A percentile compares a stretch with the other conserved stretches of the same genome.
These are phyloP conservation scores for Sinosuthora webbiana DNA, from an alignment of 2,113 vertebrate species.

Conservation along the genomic window DNA sequence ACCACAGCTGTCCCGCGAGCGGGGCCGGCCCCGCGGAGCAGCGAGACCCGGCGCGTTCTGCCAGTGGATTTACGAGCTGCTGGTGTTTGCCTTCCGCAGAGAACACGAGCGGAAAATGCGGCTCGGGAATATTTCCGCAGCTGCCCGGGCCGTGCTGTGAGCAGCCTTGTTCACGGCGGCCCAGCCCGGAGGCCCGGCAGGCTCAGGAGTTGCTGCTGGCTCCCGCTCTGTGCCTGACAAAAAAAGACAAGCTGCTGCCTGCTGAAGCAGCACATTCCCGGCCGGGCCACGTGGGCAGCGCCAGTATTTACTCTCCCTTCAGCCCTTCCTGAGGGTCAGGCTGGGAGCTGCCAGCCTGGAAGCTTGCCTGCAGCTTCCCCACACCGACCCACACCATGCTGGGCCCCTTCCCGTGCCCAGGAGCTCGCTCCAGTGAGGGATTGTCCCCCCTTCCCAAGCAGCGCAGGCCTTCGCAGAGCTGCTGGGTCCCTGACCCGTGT, in stretches of 20 bases:
- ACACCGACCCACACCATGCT: fast-evolving
- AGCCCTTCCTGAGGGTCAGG: slow-evolving; percentile 41
- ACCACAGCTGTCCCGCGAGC: background rate
- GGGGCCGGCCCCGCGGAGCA: too few relatives aligned
- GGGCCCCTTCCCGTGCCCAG: background rate
- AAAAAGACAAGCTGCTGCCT: slow-evolving; percentile 44
- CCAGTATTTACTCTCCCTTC: slow-evolving; percentile 13
- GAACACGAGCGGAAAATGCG: slow-evolving; percentile 24
- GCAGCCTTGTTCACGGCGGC: background rate
- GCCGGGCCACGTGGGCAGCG: background rate
- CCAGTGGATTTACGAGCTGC: slow-evolving; percentile 33
- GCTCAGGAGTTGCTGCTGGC: slow-evolving; percentile 26
- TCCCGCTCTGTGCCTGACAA: background rate
- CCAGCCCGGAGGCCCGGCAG: slow-evolving; percentile 3
- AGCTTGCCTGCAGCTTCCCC: background rate
- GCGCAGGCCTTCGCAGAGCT: background rate
- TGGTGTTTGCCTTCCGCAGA: slow-evolving; percentile 10
- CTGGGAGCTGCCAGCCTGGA: slow-evolving; percentile 31
- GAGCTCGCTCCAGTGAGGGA: background rate
- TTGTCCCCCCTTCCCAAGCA: background rate
- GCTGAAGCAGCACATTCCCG: slow-evolving; percentile 60
- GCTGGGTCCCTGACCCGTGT: background rate
- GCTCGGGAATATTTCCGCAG: slow-evolving; percentile 42
- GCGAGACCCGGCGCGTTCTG: background rate
- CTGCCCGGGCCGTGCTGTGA: slow-evolving; percentile 28